Conservation (phyloP, 2,888 invertebrate species). For the Pandemis cinnamomeana region DNA sequence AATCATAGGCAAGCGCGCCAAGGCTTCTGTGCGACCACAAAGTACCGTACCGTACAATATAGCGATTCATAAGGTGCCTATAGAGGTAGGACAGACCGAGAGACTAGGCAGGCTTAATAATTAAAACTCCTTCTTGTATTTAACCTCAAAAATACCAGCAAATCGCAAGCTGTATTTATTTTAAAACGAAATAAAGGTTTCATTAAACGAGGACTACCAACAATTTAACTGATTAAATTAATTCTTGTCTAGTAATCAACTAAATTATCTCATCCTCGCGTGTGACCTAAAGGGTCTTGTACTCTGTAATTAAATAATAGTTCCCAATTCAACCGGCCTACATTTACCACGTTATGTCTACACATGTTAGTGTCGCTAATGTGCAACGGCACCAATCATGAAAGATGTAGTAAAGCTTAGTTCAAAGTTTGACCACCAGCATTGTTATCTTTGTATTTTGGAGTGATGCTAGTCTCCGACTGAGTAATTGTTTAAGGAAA, state of each 20-base stretch:
- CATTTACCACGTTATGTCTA: conserved; percentile 6
- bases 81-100: too few relatives aligned
- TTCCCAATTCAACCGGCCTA: conserved; percentile 19
- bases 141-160: too few relatives aligned
- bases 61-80: too few relatives aligned
- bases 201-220: not conserved
- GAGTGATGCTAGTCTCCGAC: conserved; percentile 21
- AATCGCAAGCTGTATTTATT: too few relatives aligned
- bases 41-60: too few relatives aligned
- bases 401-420: not conserved
- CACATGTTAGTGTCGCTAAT: conserved; percentile 1
- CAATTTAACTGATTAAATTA: conserved; percentile 4
- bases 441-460: conserved; percentile 14
- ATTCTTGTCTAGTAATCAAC: conserved; percentile 18
- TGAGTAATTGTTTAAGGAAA: conserved; percentile 36
- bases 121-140: too few relatives aligned
- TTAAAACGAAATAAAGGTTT: too few relatives aligned
- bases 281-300: conserved; percentile 35
- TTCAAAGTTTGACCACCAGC: conserved; percentile 14
- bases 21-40: too few relatives aligned
- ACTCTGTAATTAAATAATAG: conserved; percentile 30
- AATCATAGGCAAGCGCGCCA: too few relatives aligned
- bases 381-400: not conserved
- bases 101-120: too few relatives aligned
- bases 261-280: not conserved